Percentiles rank a stretch among this genome's conserved stretches.
These are phyloP conservation scores for Vidua macroura DNA, from an alignment of 2,113 vertebrate genomes.

Conservation along the genomic window DNA sequence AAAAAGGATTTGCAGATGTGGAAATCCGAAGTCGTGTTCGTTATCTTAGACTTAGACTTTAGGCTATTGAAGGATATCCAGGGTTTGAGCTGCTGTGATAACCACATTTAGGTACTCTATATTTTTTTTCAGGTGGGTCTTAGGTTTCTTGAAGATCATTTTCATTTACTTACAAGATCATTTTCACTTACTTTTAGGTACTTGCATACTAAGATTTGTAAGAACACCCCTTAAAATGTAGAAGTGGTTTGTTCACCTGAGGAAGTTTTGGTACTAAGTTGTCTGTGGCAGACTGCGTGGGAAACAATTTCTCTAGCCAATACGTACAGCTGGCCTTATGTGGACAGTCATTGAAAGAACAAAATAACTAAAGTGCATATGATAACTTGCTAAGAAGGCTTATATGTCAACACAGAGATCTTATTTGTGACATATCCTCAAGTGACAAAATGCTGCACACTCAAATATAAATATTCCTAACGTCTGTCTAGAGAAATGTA, in stretches of 20 bases:
- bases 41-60: not conserved
- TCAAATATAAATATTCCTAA: not conserved
- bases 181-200: not conserved
- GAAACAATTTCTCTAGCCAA: not conserved
- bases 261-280: not conserved
- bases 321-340: not conserved
- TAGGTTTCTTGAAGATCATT: not conserved
- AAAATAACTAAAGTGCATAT: not conserved
- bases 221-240: not conserved
- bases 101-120: not conserved
- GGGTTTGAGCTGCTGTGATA: not conserved
- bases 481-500: not conserved
- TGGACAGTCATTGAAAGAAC: not conserved
- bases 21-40: not conserved
- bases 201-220: not conserved
- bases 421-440: not conserved
- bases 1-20: conserved; percentile 26
- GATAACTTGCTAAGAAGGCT: not conserved
- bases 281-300: not conserved
- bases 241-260: not conserved
- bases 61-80: not conserved
- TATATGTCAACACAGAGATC: not conserved
- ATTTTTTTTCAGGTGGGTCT: not conserved
- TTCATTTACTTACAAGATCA: not conserved
- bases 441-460: not conserved